These are phyloP conservation scores for Troides helena DNA, from an alignment of 2,888 invertebrate genomes.

Conservation along the genomic window DNA sequence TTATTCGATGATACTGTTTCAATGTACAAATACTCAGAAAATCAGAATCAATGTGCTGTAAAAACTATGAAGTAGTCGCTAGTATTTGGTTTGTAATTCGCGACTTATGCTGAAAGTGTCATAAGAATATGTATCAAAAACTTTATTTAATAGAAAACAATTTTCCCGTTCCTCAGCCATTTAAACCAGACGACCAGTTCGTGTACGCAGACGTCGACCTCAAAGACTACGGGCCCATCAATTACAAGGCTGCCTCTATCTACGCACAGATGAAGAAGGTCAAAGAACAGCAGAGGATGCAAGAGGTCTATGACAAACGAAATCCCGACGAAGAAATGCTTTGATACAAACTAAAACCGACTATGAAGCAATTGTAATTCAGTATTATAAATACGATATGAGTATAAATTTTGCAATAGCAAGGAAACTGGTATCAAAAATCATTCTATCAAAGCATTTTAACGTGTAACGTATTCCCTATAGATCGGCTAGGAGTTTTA, in stretches of 20 bases:
- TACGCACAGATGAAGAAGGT: conserved; percentile 87
- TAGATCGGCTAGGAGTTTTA: conserved; percentile 4
- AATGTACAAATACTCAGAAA: not conserved
- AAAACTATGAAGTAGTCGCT: not conserved
- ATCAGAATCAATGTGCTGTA: not conserved
- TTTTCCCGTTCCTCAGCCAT: conserved; percentile 83
- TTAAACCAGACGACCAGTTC: conserved; percentile 88
- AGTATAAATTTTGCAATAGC: not conserved
- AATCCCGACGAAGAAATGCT: conserved; percentile 65
- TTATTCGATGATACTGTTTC: conserved; percentile 25
- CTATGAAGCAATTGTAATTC: not conserved
- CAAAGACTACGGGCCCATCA: conserved; percentile 94
- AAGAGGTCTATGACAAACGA: conserved; percentile 68
- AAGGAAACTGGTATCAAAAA: not conserved
- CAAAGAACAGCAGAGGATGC: conserved; percentile 74
- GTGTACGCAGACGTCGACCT: conserved; percentile 95
- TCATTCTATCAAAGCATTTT: conserved; percentile 7
- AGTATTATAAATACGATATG: not conserved
- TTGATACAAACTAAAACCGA: conserved; percentile 40
- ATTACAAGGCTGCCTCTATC: conserved; percentile 93
- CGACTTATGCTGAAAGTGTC: not conserved
- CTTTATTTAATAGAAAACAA: not conserved
- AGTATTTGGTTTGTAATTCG: not conserved
- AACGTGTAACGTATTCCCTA: conserved; percentile 11
- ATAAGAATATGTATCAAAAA: not conserved